These are phyloP conservation scores for Troilus luridus DNA, from an alignment of 2,888 invertebrate genomes.

Conservation along the genomic window DNA sequence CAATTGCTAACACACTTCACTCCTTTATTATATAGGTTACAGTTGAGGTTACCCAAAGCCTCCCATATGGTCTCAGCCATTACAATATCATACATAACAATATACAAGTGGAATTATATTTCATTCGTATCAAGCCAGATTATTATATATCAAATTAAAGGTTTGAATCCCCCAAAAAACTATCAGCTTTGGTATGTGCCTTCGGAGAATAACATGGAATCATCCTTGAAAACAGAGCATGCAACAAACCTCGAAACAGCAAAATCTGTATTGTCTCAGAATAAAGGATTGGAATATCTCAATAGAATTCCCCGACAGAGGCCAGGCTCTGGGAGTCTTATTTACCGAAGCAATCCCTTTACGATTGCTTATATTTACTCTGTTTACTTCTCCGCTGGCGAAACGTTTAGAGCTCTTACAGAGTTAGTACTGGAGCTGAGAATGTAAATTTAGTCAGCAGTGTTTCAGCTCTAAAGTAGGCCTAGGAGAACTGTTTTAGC, in stretches of 20 bases:
- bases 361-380: slow-evolving; percentile 35
- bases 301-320: slow-evolving; percentile 30
- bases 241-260: not conserved
- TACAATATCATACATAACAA: no score
- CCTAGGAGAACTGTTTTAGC: slow-evolving; percentile 28
- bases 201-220: not conserved
- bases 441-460: slow-evolving; percentile 29
- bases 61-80: no score
- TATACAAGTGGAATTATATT: no score
- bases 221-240: not conserved
- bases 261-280: not conserved
- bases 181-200: not conserved
- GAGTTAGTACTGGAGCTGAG: slow-evolving; percentile 1
- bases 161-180: not conserved
- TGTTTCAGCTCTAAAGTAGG: slow-evolving; percentile 26
- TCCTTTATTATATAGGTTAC: no score
- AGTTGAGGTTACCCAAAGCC: no score
- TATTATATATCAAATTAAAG: not conserved
- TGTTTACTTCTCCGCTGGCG: slow-evolving; percentile 29
- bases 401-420: slow-evolving; percentile 39
- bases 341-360: slow-evolving; percentile 10
- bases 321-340: slow-evolving; percentile 2
- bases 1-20: no score
- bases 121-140: not conserved
- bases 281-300: slow-evolving; percentile 30